Percentiles rank a stretch among this genome's conserved stretches.
phyloP scores from a whole-genome alignment of 2,888 invertebrate genomes.

The Taenaris catops region DNA sequence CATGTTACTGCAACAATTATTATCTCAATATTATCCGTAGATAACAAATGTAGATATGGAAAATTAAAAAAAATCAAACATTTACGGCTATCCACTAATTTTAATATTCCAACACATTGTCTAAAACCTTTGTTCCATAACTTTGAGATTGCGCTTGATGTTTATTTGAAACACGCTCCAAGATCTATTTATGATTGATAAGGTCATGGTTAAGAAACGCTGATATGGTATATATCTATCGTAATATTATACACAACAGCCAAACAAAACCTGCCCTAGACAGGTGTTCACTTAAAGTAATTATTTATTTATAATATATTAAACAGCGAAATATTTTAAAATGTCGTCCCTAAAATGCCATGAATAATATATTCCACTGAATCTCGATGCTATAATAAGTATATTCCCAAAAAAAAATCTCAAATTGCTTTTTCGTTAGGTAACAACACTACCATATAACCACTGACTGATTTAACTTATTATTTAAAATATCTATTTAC shows the following conservation, averaged over 20 bases:
- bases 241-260: slow-evolving; percentile 63
- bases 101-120: too few relatives aligned
- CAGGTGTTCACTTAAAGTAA: slow-evolving; percentile 27
- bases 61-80: too few relatives aligned
- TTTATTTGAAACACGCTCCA: too few relatives aligned
- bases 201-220: slow-evolving; percentile 2
- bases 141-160: too few relatives aligned
- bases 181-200: too few relatives aligned
- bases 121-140: too few relatives aligned
- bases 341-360: slow-evolving; percentile 33
- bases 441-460: slow-evolving; percentile 69
- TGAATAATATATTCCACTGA: slow-evolving; percentile 30
- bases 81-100: too few relatives aligned
- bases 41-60: too few relatives aligned
- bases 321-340: slow-evolving; percentile 38
- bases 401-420: slow-evolving; percentile 38
- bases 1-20: too few relatives aligned
- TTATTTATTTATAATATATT: slow-evolving; percentile 28
- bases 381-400: slow-evolving; percentile 43
- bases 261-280: slow-evolving; percentile 37
- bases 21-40: too few relatives aligned
- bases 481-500: slow-evolving; percentile 66
- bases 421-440: too few relatives aligned
- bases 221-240: slow-evolving; percentile 28
- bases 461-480: slow-evolving; percentile 74